Conservation (phyloP, 2,113 vertebrate species). For the Bubo blakistoni region DNA sequence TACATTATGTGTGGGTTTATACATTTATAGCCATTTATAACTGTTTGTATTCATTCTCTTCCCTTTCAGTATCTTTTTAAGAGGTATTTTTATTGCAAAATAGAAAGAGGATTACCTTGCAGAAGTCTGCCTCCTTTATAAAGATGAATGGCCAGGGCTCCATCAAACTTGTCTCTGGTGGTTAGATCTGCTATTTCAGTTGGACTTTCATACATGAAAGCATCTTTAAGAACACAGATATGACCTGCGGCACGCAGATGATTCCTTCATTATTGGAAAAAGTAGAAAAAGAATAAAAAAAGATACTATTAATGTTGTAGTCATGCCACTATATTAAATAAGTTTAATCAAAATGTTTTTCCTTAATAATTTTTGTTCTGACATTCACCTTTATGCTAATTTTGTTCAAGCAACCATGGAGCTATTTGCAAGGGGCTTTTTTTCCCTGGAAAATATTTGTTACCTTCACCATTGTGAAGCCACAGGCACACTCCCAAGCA, state of each 20-base stretch:
- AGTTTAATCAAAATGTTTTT: neutral
- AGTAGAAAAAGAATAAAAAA: neutral
- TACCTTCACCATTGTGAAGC: neutral
- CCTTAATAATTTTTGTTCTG: neutral
- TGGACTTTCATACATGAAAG: conserved; percentile 72
- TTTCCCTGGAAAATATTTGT: neutral
- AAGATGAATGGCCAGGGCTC: conserved; percentile 87
- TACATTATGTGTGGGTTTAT: neutral
- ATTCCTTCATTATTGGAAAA: conserved; percentile 63
- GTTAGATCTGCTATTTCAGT: conserved; percentile 74
- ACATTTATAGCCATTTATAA: neutral
- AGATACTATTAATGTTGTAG: neutral
- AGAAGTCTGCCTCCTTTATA: conserved; percentile 88
- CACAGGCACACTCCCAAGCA: neutral
- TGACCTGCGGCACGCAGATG: conserved; percentile 89
- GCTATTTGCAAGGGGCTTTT: neutral
- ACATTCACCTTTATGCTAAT: neutral
- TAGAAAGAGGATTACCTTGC: conserved; percentile 73
- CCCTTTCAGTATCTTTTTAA: neutral
- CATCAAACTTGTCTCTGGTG: conserved; percentile 72
- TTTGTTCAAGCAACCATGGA: neutral
- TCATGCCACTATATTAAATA: neutral
- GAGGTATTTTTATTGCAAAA: neutral
- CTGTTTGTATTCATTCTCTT: neutral
- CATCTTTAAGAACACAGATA: conserved; percentile 82